phyloP scores from a whole-genome alignment of 2,888 invertebrate genomes.

The Epinotia brunnichana region DNA sequence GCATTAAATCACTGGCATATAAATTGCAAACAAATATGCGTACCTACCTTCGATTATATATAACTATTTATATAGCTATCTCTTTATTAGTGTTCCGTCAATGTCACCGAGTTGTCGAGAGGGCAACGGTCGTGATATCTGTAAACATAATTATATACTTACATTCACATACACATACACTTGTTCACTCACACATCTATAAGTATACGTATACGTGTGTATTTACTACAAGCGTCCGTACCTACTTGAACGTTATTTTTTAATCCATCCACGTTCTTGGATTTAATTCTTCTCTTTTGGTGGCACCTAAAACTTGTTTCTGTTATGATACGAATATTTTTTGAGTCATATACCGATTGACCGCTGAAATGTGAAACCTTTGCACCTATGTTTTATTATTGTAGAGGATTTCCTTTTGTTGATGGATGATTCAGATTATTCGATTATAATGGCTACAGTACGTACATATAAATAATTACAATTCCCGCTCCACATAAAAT shows the following conservation, averaged over 20 bases:
- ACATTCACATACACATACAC: constrained; percentile 56
- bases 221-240: background rate
- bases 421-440: background rate
- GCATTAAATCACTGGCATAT: constrained; percentile 33
- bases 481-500: too few relatives aligned
- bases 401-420: too few relatives aligned
- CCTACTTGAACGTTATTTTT: constrained; percentile 46
- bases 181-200: constrained; percentile 53
- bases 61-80: constrained; percentile 76
- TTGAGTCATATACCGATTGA: too few relatives aligned
- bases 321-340: too few relatives aligned
- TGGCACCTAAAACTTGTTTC: too few relatives aligned
- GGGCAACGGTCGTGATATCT: constrained; percentile 81
- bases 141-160: constrained; percentile 60
- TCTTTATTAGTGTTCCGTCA: constrained; percentile 78
- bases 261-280: constrained; percentile 52
- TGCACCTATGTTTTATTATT: too few relatives aligned
- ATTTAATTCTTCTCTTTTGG: constrained; percentile 51
- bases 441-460: background rate
- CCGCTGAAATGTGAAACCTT: too few relatives aligned
- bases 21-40: constrained; percentile 3
- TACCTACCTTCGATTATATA: constrained; percentile 15
- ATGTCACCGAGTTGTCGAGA: constrained; percentile 81
- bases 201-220: background rate
- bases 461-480: too few relatives aligned